Conservation (phyloP, 2,113 vertebrate genomes). For the Cromileptes altivelis region DNA sequence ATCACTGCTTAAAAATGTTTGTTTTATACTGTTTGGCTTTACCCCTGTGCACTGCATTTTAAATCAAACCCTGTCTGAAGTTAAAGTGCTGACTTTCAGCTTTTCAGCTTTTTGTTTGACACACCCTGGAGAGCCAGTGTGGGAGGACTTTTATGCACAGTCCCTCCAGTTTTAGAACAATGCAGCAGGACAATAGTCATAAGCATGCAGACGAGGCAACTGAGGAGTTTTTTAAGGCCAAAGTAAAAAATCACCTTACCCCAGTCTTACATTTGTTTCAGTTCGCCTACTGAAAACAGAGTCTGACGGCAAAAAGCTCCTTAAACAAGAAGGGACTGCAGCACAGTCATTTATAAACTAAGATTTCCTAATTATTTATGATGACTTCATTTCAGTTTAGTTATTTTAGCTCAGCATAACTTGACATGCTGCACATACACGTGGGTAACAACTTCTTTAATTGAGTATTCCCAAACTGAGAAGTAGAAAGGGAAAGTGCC, state of each 20-base stretch:
- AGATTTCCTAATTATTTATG: neutral
- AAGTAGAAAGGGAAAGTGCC: neutral
- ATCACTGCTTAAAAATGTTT: constrained; percentile 30
- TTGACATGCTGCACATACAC: neutral
- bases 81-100: constrained; percentile 59
- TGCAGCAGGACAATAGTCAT: neutral
- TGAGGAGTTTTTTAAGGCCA: neutral
- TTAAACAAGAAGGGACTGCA: constrained; percentile 1
- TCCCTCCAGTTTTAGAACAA: constrained; percentile 24
- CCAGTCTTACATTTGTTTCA: neutral
- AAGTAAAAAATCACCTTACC: neutral
- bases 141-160: neutral
- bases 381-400: neutral
- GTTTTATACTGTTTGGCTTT: constrained; percentile 42
- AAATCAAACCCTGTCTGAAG: constrained; percentile 29
- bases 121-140: constrained; percentile 26
- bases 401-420: neutral
- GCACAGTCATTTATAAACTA: neutral
- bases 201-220: neutral
- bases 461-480: neutral
- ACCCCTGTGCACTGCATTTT: constrained; percentile 17
- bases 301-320: neutral
- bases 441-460: neutral
- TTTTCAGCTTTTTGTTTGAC: constrained; percentile 21
- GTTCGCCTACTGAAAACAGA: neutral